Conservation (phyloP, 2,888 invertebrate genomes). For the Cryptus armator region DNA sequence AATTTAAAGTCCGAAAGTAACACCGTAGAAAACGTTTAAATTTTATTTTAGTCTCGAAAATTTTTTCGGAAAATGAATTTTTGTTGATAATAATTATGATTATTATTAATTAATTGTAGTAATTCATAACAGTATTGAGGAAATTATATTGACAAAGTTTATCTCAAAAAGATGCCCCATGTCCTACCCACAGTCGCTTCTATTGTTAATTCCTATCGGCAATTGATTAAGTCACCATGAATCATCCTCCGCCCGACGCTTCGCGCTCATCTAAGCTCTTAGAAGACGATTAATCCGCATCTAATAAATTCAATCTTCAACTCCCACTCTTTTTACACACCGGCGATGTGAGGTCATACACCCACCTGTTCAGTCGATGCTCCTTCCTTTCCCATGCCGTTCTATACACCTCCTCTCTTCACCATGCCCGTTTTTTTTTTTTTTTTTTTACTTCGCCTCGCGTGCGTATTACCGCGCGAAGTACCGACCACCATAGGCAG, state of each 20-base stretch:
- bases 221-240: background rate
- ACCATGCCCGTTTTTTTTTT: slow-evolving; percentile 36
- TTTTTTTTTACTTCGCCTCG: slow-evolving; percentile 23
- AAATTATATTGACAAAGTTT: background rate
- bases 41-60: no score
- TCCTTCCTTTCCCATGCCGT: slow-evolving; percentile 55
- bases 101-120: no score
- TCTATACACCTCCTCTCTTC: slow-evolving; percentile 48
- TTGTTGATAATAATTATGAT: background rate
- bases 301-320: slow-evolving; percentile 59
- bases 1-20: no score
- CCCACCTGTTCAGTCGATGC: slow-evolving; percentile 66
- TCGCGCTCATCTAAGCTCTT: background rate
- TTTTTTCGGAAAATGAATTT: background rate
- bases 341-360: slow-evolving; percentile 70
- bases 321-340: slow-evolving; percentile 59
- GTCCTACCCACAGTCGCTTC: background rate
- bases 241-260: background rate
- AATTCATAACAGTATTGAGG: background rate
- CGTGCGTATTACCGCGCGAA: background rate
- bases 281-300: slow-evolving; percentile 30
- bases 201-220: background rate
- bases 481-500: slow-evolving; percentile 12
- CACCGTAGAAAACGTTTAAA: no score
- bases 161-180: background rate